Evolutionary conservation across 2,797 vertebrate genomes (phyloP), one percentile per base, ranked within the genome.

Genomic region (Schizopygopsis malacanthus): DNA sequence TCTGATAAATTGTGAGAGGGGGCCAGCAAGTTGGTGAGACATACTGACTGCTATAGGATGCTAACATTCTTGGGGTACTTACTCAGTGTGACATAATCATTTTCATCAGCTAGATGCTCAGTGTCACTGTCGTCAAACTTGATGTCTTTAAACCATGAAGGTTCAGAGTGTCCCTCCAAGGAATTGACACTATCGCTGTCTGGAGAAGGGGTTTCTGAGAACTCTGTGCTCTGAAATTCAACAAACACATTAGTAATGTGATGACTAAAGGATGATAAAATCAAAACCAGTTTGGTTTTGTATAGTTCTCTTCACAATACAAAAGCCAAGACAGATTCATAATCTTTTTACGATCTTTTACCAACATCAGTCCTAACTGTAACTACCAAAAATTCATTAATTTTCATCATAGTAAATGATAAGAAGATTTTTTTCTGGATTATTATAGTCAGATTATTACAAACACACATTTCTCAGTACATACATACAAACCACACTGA

Each of bases 141-240:
- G 88, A 99, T 99, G 94, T 99, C 98, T 93, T 99, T 99, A 92
- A 99, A 99, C 98, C 98, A 99, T 2, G 98, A 99, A 0, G 98
- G 98, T 90, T 99, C 98, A 0, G 98, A 99, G 75, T 99, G 98
- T 33, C 98, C 98, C 91, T 99, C 98, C 79, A 99, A 92, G 1
- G 98, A 99, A 91, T 98, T 99, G 85, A 99, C 96, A 0, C 98
- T 99, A 90, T 99, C 98, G 1, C 97, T 99, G 93, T 99, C 98
- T 39, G 98, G 98, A 91, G 98, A 99, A 3, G 98, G 98, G 0
- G 98, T 99, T 93, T 99, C 98, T 0, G 98, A 99, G 90, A 98
- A 99, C 91, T 99, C 98, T 1, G 97, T 99, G 87, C 94, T 99
- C 98, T 99, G 82, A 90, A 83, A 86, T 0, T 81, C 86, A 82